A percentile compares a stretch with the other conserved stretches of the same genome.
Evolutionary conservation across 2,888 invertebrate genomes (phyloP).

Genomic region (Aspidiotus rigidus): DNA sequence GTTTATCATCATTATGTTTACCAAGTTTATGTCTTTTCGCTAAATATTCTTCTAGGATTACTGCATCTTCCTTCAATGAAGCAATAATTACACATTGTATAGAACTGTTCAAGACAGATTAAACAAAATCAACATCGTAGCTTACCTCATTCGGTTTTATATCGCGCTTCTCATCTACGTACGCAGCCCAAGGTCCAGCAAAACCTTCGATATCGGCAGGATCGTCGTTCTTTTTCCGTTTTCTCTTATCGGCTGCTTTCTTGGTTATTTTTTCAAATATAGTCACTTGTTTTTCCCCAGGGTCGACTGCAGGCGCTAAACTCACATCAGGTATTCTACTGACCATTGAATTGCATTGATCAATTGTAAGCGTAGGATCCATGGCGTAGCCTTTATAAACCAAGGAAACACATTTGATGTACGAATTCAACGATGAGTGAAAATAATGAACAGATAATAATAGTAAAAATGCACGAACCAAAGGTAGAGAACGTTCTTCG

Average conservation of each 20-base stretch:
- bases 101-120: background rate
- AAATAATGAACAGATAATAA: background rate
- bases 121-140: slow-evolving; percentile 17
- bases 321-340: slow-evolving; percentile 11
- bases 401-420: slow-evolving; percentile 11
- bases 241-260: slow-evolving; percentile 66
- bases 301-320: slow-evolving; percentile 5
- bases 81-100: background rate
- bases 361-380: slow-evolving; percentile 66
- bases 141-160: slow-evolving; percentile 73
- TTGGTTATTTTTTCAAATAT: slow-evolving; percentile 79
- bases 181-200: slow-evolving; percentile 96
- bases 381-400: slow-evolving; percentile 65
- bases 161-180: slow-evolving; percentile 75
- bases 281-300: slow-evolving; percentile 51
- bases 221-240: slow-evolving; percentile 77
- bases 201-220: slow-evolving; percentile 90
- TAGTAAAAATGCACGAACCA: slow-evolving; percentile 45
- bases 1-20: slow-evolving; percentile 79
- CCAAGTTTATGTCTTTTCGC: slow-evolving; percentile 84
- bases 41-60: slow-evolving; percentile 85
- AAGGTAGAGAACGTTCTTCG: slow-evolving; percentile 87
- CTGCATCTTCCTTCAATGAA: slow-evolving; percentile 64
- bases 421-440: background rate
- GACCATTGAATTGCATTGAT: background rate